These are phyloP conservation scores for Eclectus roratus DNA, from an alignment of 2,113 vertebrate species.

Conservation along the genomic window DNA sequence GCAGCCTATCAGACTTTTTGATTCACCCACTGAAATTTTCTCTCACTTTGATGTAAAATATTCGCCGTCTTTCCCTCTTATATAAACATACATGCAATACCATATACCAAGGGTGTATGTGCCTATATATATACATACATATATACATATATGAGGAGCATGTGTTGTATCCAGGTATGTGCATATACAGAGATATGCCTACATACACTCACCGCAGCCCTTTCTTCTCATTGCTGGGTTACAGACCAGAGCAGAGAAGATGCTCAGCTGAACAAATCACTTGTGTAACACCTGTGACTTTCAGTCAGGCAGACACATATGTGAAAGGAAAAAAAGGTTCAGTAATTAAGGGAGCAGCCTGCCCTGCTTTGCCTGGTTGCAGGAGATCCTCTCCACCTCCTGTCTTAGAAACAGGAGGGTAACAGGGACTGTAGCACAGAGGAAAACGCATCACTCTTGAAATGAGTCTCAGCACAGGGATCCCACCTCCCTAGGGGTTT, in stretches of 20 bases:
- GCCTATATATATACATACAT: rapidly evolving
- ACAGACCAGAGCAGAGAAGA: neutral
- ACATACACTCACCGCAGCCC: neutral
- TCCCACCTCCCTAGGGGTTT: neutral
- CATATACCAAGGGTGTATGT: neutral
- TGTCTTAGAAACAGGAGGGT: neutral
- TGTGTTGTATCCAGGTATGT: neutral
- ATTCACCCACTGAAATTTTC: neutral
- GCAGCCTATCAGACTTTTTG: neutral
- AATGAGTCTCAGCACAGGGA: neutral
- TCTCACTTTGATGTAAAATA: rapidly evolving
- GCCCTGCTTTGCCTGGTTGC: neutral
- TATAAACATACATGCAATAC: neutral
- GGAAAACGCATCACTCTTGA: neutral
- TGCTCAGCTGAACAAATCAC: neutral
- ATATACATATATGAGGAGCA: neutral
- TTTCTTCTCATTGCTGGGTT: neutral
- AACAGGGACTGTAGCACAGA: neutral
- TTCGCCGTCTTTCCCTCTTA: neutral
- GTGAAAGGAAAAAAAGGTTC: neutral
- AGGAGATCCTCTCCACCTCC: neutral
- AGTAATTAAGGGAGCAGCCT: neutral
- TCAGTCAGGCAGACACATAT: neutral
- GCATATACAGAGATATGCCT: rapidly evolving
- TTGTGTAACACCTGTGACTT: neutral